Percentiles rank a stretch among this genome's conserved stretches.
These are phyloP conservation scores for Prietella phreatophila DNA, from an alignment of 2,113 vertebrate species.

Conservation along the genomic window DNA sequence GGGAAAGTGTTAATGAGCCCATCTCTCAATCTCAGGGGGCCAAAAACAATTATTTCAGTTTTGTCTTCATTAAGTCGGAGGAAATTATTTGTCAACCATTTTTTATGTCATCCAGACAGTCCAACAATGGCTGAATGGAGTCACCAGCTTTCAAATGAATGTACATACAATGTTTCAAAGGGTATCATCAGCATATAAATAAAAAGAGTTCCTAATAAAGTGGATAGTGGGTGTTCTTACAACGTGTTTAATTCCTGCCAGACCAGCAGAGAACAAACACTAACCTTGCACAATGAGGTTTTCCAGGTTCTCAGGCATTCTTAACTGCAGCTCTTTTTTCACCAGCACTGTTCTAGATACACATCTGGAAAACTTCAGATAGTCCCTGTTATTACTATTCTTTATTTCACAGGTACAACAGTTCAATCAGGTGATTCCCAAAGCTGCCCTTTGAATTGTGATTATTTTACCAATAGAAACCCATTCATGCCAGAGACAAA, in stretches of 20 bases:
- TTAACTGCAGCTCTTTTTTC: slow-evolving; percentile 21
- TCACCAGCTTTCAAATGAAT: too few relatives aligned
- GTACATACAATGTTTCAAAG: too few relatives aligned
- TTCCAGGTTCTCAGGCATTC: slow-evolving; percentile 16
- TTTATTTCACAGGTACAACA: slow-evolving; percentile 21
- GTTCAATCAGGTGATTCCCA: slow-evolving; percentile 26
- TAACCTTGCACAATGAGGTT: background rate
- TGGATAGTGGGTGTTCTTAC: background rate
- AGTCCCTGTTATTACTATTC: slow-evolving; percentile 23
- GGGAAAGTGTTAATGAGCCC: too few relatives aligned
- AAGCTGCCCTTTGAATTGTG: background rate
- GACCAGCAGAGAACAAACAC: background rate
- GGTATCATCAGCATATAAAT: too few relatives aligned
- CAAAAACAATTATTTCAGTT: too few relatives aligned
- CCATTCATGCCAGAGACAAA: background rate
- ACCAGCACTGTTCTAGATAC: slow-evolving; percentile 11
- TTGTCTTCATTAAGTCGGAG: too few relatives aligned
- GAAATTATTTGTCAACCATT: too few relatives aligned
- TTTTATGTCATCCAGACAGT: too few relatives aligned
- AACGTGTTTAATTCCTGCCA: background rate
- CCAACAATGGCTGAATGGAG: too few relatives aligned
- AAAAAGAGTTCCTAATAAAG: background rate
- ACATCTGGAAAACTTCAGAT: slow-evolving; percentile 41
- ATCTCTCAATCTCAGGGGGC: too few relatives aligned
- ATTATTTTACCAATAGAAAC: slow-evolving; percentile 37